Conservation (phyloP, 2,797 vertebrate genomes). For the Paramormyrops hopkinsi region DNA sequence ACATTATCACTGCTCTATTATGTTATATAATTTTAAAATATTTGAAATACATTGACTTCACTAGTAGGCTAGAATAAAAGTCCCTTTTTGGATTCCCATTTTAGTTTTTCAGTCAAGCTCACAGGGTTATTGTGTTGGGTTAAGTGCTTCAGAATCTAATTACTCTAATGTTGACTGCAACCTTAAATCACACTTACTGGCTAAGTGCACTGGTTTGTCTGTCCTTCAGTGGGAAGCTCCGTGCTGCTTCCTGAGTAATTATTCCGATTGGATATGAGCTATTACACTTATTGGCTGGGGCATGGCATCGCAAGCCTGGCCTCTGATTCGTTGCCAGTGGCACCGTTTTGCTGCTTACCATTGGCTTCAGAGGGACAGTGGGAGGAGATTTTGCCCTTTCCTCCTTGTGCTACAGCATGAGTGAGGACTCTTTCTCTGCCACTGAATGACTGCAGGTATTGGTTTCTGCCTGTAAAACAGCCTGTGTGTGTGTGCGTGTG, state of each 20-base stretch:
- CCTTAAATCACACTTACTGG: constrained; percentile 58
- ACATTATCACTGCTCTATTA: background rate
- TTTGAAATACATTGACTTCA: background rate
- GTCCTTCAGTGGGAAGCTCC: constrained; percentile 58
- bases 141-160: constrained; percentile 60
- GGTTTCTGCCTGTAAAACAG: constrained; percentile 55
- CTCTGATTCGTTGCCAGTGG: constrained; percentile 51
- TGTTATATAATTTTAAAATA: background rate
- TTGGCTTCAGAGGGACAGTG: constrained; percentile 58
- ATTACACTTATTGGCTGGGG: constrained; percentile 62
- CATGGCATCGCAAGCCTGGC: constrained; percentile 46
- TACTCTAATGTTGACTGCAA: constrained; percentile 56
- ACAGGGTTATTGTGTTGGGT: constrained; percentile 47
- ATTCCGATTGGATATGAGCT: constrained; percentile 64
- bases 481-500: constrained; percentile 41
- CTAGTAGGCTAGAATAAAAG: background rate
- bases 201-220: constrained; percentile 44
- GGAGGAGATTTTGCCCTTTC: constrained; percentile 54
- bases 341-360: constrained; percentile 39
- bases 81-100: constrained; percentile 16
- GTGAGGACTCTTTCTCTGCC: constrained; percentile 62
- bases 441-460: constrained; percentile 65
- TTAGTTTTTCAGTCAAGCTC: constrained; percentile 48
- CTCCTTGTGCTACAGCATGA: constrained; percentile 58
- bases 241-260: constrained; percentile 57